Conservation (phyloP, 2,888 invertebrate species). For the Cryptus viduatorius region DNA sequence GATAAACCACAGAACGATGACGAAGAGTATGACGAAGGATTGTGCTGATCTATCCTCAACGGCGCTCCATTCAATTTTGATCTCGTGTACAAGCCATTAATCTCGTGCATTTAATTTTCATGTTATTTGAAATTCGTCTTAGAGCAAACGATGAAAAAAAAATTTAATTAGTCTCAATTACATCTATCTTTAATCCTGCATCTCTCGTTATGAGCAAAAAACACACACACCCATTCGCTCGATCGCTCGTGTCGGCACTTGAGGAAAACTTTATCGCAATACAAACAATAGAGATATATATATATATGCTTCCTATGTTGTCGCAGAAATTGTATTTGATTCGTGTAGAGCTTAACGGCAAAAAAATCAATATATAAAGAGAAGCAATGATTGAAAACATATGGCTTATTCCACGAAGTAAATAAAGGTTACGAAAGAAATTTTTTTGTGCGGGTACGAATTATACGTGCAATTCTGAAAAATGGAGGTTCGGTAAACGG, state of each 20-base stretch:
- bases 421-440: conserved; percentile 44
- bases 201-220: conserved; percentile 5
- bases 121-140: conserved; percentile 7
- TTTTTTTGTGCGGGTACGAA: background rate
- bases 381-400: conserved; percentile 6
- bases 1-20: conserved; percentile 56
- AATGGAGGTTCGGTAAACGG: background rate
- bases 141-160: conserved; percentile 22
- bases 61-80: conserved; percentile 16
- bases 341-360: conserved; percentile 11
- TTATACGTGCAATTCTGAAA: background rate
- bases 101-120: conserved; percentile 56
- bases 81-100: conserved; percentile 35
- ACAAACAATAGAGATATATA: conserved; percentile 37
- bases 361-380: conserved; percentile 43
- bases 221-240: background rate
- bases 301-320: conserved; percentile 52
- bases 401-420: conserved; percentile 10
- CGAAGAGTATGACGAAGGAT: conserved; percentile 64
- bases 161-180: conserved; percentile 26
- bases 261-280: conserved; percentile 19
- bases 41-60: conserved; percentile 60
- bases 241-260: conserved; percentile 24
- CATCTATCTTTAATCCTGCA: conserved; percentile 30
- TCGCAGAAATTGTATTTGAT: conserved; percentile 28